Evolutionary conservation across 2,888 invertebrate genomes (phyloP).

Genomic region (Nomada hirtipes): DNA sequence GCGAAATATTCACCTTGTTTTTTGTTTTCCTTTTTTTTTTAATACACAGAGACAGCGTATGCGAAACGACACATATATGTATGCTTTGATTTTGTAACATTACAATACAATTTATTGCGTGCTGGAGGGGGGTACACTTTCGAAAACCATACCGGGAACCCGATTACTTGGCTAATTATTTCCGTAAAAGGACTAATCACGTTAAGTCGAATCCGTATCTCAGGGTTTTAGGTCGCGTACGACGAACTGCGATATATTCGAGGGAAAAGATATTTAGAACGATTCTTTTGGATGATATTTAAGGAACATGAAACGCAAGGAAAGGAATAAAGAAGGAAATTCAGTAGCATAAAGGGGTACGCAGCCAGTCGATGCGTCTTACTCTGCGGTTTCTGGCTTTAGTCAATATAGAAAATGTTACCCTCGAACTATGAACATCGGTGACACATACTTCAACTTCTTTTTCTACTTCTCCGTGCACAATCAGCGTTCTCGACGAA

Average conservation of each 20-base stretch:
- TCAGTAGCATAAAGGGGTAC: constrained; percentile 4
- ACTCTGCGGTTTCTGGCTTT: not conserved
- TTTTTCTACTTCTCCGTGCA: constrained; percentile 46
- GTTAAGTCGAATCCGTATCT: constrained; percentile 32
- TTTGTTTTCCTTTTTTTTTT: not conserved
- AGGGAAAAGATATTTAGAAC: constrained; percentile 11
- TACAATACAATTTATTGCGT: constrained; percentile 35
- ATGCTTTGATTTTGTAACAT: not conserved
- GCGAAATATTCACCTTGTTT: not conserved
- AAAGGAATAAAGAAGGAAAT: not conserved
- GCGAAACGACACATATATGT: not conserved
- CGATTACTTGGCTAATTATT: constrained; percentile 23
- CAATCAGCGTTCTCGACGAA: constrained; percentile 47
- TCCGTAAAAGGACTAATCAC: constrained; percentile 5
- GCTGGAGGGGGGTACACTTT: constrained; percentile 35
- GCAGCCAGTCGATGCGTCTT: not conserved
- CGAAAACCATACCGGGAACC: constrained; percentile 1
- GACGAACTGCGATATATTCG: constrained; percentile 19
- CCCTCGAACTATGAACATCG: constrained; percentile 28
- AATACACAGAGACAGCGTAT: too few species aligned
- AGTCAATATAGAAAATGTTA: constrained; percentile 16
- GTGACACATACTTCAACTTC: constrained; percentile 19
- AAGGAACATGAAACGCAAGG: not conserved
- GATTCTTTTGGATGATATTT: constrained; percentile 19
- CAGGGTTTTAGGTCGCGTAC: constrained; percentile 48